A percentile compares a stretch with the other conserved stretches of the same genome.
Conservation (phyloP, 2,113 vertebrate species). For the Pedionomus torquatus region DNA sequence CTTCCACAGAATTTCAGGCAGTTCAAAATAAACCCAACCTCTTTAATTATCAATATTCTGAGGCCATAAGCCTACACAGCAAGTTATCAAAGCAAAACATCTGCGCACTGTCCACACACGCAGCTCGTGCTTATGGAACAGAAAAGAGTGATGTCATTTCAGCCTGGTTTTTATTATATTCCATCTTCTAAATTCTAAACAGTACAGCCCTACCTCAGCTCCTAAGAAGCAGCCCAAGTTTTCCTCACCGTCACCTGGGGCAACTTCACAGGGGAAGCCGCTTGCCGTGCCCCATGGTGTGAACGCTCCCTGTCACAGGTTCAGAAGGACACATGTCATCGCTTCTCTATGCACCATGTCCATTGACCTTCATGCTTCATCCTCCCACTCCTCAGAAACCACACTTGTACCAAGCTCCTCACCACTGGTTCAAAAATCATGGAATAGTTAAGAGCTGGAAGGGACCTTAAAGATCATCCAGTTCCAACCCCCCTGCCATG, state of each 20-base stretch:
- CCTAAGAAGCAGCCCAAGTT: neutral
- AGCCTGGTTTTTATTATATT: conserved; percentile 48
- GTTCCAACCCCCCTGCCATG: too few relatives aligned
- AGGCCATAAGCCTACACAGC: neutral
- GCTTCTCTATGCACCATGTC: neutral
- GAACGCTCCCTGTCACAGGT: fast-evolving
- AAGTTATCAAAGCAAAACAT: conserved; percentile 45
- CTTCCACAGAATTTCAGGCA: neutral
- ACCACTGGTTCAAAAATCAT: neutral
- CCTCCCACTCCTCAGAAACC: neutral
- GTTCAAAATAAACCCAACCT: neutral
- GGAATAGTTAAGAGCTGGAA: too few relatives aligned
- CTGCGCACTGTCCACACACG: conserved; percentile 25
- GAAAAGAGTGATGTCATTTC: conserved; percentile 45
- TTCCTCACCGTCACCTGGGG: neutral
- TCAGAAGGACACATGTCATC: neutral
- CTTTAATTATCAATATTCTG: neutral
- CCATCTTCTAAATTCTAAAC: neutral
- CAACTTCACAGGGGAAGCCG: neutral
- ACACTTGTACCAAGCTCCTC: neutral
- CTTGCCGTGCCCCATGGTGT: neutral
- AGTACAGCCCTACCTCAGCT: neutral
- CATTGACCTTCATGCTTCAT: neutral
- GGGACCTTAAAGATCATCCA: too few relatives aligned
- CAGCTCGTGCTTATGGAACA: neutral